Evolutionary conservation across 2,113 vertebrate species (phyloP).

Genomic region (Campylorhamphus procurvoides): DNA sequence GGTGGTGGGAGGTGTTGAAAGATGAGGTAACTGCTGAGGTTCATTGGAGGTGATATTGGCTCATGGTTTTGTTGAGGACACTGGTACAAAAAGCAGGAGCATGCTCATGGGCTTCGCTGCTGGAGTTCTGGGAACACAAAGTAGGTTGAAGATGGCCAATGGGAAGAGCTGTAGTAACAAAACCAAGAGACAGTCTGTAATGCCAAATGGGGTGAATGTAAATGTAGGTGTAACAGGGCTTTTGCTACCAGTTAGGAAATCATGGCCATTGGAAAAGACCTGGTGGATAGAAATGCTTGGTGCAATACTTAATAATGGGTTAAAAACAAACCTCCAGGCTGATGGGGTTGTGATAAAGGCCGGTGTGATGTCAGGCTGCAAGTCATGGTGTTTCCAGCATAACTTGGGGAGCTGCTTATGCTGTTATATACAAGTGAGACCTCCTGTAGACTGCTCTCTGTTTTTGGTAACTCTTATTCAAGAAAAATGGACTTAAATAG

Average conservation of each 20-base stretch:
- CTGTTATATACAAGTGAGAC: neutral
- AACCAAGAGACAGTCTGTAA: neutral
- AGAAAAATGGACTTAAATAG: neutral
- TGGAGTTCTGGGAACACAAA: no score
- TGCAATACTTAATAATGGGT: accelerated
- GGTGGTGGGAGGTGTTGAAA: neutral
- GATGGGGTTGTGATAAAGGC: neutral
- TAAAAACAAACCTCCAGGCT: neutral
- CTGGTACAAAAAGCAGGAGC: neutral
- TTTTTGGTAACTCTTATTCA: neutral
- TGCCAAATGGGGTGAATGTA: neutral
- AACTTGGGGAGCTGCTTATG: neutral
- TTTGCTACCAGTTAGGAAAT: neutral
- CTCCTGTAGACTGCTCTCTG: neutral
- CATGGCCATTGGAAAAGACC: neutral
- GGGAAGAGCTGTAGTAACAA: neutral
- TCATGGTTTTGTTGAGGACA: neutral
- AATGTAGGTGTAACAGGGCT: neutral
- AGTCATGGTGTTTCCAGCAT: neutral
- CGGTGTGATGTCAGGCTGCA: neutral
- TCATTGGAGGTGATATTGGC: neutral
- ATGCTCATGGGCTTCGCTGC: neutral
- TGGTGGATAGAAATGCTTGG: neutral
- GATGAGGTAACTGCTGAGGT: neutral
- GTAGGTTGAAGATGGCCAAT: neutral